A percentile compares a stretch with the other conserved stretches of the same genome.
These are phyloP conservation scores for Thelaira solivaga DNA, from an alignment of 2,888 invertebrate species.

Conservation along the genomic window DNA sequence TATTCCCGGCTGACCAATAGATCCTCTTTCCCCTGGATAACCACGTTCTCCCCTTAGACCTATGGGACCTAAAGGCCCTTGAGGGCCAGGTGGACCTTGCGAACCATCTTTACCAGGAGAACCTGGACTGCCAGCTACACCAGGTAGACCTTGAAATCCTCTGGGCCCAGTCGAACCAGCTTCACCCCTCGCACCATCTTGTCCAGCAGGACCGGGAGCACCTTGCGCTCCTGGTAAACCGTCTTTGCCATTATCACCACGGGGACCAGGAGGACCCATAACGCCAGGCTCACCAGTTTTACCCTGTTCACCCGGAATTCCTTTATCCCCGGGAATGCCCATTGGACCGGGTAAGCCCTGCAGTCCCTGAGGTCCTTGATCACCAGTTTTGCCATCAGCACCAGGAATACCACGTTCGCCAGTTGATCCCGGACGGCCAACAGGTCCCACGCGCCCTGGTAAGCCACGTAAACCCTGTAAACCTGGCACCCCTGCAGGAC, in stretches of 20 bases:
- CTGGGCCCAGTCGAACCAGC: constrained; percentile 86
- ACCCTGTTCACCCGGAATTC: constrained; percentile 86
- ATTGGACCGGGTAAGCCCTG: constrained; percentile 87
- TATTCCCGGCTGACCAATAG: constrained; percentile 80
- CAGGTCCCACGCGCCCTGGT: constrained; percentile 83
- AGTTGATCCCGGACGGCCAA: constrained; percentile 83
- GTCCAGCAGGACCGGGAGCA: constrained; percentile 84
- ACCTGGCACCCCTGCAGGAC: constrained; percentile 80
- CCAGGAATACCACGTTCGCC: constrained; percentile 88
- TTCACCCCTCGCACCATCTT: constrained; percentile 86
- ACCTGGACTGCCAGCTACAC: constrained; percentile 85
- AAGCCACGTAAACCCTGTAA: constrained; percentile 81
- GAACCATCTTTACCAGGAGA: constrained; percentile 89
- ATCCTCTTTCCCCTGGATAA: constrained; percentile 84
- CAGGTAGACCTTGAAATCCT: constrained; percentile 84
- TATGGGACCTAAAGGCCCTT: constrained; percentile 80
- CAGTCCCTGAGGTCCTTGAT: constrained; percentile 87
- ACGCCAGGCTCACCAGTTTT: constrained; percentile 85
- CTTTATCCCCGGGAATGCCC: constrained; percentile 82
- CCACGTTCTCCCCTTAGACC: constrained; percentile 84
- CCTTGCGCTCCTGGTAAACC: constrained; percentile 87
- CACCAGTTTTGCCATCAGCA: constrained; percentile 91
- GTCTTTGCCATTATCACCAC: constrained; percentile 88
- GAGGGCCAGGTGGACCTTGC: constrained; percentile 83
- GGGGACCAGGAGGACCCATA: constrained; percentile 85